Percentiles rank a stretch among this genome's conserved stretches.
Conservation (phyloP, 1,140 invertebrate species). For the Rhagoletis pomonella region DNA sequence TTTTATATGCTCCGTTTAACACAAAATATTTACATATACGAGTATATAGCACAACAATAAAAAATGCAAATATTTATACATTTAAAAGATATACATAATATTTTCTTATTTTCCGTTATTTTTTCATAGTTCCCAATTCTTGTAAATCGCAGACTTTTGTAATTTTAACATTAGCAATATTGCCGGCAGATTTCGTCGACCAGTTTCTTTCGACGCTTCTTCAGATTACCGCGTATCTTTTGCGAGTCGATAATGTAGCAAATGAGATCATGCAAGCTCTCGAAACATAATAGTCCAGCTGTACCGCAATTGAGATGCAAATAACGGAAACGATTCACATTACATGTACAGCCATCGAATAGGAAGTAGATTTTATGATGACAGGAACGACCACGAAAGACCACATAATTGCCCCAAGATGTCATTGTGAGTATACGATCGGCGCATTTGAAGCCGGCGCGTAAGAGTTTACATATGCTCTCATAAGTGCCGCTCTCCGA, state of each 20-base stretch:
- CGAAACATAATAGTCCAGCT: slow-evolving; percentile 69
- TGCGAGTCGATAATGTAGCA: slow-evolving; percentile 64
- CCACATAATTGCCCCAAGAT: slow-evolving; percentile 73
- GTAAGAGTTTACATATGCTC: slow-evolving; percentile 71
- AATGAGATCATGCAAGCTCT: slow-evolving; percentile 67
- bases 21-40: slow-evolving; percentile 38
- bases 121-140: slow-evolving; percentile 3
- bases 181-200: slow-evolving; percentile 56
- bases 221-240: slow-evolving; percentile 10
- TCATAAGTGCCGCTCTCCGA: slow-evolving; percentile 71
- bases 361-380: slow-evolving; percentile 67
- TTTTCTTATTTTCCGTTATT: not conserved
- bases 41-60: slow-evolving; percentile 1
- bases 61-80: slow-evolving; percentile 21
- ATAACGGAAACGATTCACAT: slow-evolving; percentile 70
- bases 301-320: slow-evolving; percentile 70
- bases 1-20: slow-evolving; percentile 4
- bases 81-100: not conserved
- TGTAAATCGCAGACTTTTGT: not conserved
- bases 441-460: slow-evolving; percentile 69
- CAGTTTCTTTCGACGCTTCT: slow-evolving; percentile 9
- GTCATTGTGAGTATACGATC: slow-evolving; percentile 71
- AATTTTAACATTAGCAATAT: slow-evolving; percentile 50
- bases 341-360: slow-evolving; percentile 71
- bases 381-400: slow-evolving; percentile 66